Conservation (phyloP, 2,797 vertebrate species). For the Sebastes itinus region DNA sequence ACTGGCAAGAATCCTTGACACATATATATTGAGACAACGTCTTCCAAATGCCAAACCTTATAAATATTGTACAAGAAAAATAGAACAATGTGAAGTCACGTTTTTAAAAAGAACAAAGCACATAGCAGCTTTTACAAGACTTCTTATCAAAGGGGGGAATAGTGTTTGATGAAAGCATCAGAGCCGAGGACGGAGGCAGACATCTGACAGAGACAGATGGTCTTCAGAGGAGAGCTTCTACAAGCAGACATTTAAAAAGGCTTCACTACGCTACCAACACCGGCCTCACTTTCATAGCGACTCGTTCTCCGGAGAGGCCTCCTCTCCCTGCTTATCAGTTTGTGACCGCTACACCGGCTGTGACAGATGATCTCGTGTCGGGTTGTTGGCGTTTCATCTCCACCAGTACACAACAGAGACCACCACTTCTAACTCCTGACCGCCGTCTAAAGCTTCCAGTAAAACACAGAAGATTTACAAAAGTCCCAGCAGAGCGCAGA, state of each 20-base stretch:
- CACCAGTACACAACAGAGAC: neutral
- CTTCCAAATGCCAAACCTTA: neutral
- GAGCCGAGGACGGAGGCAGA: neutral
- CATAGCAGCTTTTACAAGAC: neutral
- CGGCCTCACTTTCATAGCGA: neutral
- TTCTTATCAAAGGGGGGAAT: neutral
- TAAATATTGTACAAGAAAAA: neutral
- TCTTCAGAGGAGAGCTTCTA: neutral
- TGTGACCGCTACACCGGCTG: neutral
- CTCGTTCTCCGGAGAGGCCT: neutral
- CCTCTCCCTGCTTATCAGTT: neutral
- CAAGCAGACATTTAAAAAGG: slow-evolving; percentile 5
- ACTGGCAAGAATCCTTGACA: neutral
- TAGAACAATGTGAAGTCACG: neutral
- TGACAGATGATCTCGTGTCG: slow-evolving; percentile 18
- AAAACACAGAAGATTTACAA: neutral
- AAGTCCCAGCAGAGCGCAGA: neutral
- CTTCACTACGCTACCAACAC: neutral
- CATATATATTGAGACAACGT: neutral
- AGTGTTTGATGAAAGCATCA: neutral
- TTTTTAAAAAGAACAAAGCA: no score
- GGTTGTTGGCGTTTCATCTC: slow-evolving; percentile 13
- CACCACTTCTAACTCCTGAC: neutral
- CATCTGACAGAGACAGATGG: slow-evolving; percentile 18
- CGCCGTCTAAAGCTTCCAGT: neutral